Conservation (phyloP, 2,797 vertebrate species). For the Cichlasoma orientale region DNA sequence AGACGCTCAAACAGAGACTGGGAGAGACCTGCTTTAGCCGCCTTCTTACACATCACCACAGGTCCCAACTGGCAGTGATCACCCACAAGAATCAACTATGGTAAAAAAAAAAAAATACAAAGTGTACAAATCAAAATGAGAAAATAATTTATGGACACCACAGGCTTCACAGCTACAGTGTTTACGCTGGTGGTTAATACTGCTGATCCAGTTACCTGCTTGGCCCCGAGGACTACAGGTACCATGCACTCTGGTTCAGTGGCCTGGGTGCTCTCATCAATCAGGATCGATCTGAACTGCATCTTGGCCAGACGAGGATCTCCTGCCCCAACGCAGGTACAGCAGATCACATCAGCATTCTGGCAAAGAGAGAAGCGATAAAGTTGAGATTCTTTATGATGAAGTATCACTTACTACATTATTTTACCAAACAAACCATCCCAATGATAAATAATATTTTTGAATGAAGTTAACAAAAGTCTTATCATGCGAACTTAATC, state of each 20-base stretch:
- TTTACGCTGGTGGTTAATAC: not conserved
- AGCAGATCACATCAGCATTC: slow-evolving; percentile 98
- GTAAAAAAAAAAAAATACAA: not conserved
- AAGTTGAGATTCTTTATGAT: not conserved
- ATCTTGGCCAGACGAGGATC: slow-evolving; percentile 97
- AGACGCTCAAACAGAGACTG: slow-evolving; percentile 96
- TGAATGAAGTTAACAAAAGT: not conserved
- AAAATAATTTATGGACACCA: no score
- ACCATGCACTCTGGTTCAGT: slow-evolving; percentile 99
- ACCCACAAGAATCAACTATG: slow-evolving; percentile 94
- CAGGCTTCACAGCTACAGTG: no score
- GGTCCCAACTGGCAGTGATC: slow-evolving; percentile 99
- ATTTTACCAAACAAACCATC: not conserved
- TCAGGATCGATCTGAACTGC: slow-evolving; percentile 98
- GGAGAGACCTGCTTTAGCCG: slow-evolving; percentile 94
- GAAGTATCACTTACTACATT: not conserved
- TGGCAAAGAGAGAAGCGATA: slow-evolving; percentile 53
- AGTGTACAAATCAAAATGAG: no score
- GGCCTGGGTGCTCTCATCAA: slow-evolving; percentile 98
- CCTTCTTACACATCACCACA: slow-evolving; percentile 99
- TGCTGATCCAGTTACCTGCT: slow-evolving; percentile 84
- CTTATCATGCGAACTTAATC: not conserved
- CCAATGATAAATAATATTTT: not conserved
- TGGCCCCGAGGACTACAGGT: slow-evolving; percentile 95
- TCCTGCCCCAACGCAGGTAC: slow-evolving; percentile 95